Percentiles rank a stretch among this genome's conserved stretches.
These are phyloP conservation scores for Nannoperca australis DNA, from an alignment of 2,797 vertebrate genomes.

Conservation along the genomic window DNA sequence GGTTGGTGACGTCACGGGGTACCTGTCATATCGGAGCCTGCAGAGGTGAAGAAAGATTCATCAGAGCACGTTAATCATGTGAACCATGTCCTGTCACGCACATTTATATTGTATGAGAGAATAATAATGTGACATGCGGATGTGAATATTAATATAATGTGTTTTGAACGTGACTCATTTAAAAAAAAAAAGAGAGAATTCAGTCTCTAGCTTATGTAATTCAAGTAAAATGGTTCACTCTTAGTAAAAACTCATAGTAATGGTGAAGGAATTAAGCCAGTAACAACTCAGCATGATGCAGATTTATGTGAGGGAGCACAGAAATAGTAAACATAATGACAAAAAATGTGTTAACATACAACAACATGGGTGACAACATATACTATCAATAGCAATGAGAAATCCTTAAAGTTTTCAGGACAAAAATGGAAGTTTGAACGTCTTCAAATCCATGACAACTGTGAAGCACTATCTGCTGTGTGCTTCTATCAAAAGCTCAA, in stretches of 20 bases:
- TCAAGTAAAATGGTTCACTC: neutral
- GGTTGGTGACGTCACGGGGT: constrained; percentile 68
- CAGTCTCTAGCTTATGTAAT: neutral
- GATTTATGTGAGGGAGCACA: neutral
- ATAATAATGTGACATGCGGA: no score
- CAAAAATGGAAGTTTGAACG: no score
- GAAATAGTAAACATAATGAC: neutral
- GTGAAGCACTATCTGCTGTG: neutral
- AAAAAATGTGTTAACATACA: neutral
- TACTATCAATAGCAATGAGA: neutral
- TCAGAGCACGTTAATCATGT: neutral
- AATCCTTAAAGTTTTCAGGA: neutral
- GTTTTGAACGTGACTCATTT: no score
- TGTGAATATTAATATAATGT: neutral
- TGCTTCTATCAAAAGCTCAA: neutral
- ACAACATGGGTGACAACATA: neutral
- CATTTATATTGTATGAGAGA: neutral
- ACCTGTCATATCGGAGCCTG: constrained; percentile 14
- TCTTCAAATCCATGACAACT: neutral
- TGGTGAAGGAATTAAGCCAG: neutral
- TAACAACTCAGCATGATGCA: neutral
- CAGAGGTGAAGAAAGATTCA: neutral
- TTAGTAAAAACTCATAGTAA: neutral
- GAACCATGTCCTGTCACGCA: neutral
- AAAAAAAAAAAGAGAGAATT: neutral